Conservation (phyloP, 2,113 vertebrate species). For the Empidonax alnorum region DNA sequence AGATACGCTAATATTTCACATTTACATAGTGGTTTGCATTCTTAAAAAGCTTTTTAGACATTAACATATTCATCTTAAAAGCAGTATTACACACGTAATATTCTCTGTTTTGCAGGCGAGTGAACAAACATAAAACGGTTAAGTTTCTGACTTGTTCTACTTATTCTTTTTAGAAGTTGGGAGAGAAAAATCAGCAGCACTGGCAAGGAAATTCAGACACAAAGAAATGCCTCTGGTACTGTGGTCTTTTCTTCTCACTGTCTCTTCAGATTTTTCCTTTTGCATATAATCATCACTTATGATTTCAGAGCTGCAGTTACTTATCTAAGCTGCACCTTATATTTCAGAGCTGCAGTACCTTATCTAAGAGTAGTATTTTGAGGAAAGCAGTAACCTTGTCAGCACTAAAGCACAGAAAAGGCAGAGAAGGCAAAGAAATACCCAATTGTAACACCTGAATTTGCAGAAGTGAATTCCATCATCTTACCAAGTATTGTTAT, state of each 20-base stretch:
- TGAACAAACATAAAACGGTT: neutral
- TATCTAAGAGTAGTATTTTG: too few species aligned
- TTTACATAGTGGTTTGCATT: neutral
- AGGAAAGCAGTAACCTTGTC: neutral
- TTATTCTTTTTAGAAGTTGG: neutral
- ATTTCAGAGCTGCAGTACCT: too few species aligned
- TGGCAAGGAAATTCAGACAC: neutral
- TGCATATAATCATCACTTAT: neutral
- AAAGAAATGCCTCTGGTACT: neutral
- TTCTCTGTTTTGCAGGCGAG: neutral
- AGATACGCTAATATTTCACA: neutral
- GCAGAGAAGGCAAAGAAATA: neutral
- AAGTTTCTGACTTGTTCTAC: neutral
- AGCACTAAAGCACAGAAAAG: neutral
- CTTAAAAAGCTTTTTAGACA: slow-evolving; percentile 2
- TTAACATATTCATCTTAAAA: slow-evolving; percentile 11
- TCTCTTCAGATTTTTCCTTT: neutral
- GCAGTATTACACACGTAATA: neutral
- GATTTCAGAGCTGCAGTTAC: neutral
- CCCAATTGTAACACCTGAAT: neutral
- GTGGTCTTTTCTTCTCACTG: neutral
- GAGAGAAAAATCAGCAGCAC: neutral
- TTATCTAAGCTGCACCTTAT: neutral
- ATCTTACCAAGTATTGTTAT: neutral
- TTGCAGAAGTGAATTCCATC: neutral